Conservation (phyloP, 2,888 invertebrate genomes). For the Acronicta alni region DNA sequence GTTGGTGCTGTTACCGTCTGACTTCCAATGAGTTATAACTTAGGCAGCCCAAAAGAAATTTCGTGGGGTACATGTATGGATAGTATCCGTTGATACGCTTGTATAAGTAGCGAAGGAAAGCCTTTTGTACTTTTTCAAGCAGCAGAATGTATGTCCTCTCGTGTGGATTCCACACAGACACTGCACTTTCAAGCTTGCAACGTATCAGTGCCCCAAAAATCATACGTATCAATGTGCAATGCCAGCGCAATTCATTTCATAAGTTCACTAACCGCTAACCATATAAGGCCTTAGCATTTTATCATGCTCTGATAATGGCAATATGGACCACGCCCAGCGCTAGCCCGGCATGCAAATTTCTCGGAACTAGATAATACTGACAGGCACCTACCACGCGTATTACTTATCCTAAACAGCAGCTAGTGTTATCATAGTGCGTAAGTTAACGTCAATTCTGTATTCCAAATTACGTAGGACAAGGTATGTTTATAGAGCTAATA, state of each 20-base stretch:
- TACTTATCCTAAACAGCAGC: constrained; percentile 45
- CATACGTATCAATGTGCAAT: no score
- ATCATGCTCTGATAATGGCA: constrained; percentile 50
- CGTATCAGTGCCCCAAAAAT: no score
- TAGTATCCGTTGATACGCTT: no score
- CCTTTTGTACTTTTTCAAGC: no score
- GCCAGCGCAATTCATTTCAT: background rate
- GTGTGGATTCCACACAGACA: no score
- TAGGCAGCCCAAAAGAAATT: no score
- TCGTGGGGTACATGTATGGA: no score
- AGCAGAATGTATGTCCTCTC: no score
- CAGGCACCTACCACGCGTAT: constrained; percentile 40
- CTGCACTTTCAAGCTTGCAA: no score
- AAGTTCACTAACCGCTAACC: constrained; percentile 24
- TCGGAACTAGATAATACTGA: constrained; percentile 63
- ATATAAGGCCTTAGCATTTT: constrained; percentile 49
- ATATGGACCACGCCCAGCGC: constrained; percentile 46
- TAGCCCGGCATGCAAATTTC: constrained; percentile 49
- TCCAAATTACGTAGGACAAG: background rate
- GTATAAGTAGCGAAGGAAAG: no score
- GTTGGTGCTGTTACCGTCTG: no score
- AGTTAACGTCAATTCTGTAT: constrained; percentile 25
- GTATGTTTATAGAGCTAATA: constrained; percentile 7
- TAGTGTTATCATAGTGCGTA: constrained; percentile 29
- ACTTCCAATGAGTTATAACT: no score